phyloP scores from a whole-genome alignment of 1,140 invertebrate genomes.

The Anoplolepis gracilipes region DNA sequence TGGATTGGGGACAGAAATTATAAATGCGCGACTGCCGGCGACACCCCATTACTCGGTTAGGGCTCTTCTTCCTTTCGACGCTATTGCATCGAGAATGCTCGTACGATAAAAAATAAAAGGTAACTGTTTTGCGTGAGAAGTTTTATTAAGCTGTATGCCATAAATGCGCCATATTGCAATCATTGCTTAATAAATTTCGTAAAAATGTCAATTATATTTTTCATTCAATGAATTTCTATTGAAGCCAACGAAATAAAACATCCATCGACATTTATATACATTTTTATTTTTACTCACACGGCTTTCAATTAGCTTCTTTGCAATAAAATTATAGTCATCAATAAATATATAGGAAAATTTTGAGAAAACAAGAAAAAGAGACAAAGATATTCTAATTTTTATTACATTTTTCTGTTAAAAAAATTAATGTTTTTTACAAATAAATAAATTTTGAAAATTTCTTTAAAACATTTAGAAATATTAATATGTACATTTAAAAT shows the following conservation, averaged over 20 bases:
- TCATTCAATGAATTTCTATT: neutral
- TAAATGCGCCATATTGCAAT: neutral
- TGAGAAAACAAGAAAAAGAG: neutral
- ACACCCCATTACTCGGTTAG: conserved; percentile 76
- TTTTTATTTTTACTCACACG: neutral
- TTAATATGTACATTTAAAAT: neutral
- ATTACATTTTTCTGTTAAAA: neutral
- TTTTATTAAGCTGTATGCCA: neutral
- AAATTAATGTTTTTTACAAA: neutral
- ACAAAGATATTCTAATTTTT: neutral
- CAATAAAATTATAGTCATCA: neutral
- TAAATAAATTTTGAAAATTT: neutral
- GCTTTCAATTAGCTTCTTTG: too few relatives aligned
- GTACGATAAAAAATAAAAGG: conserved; percentile 70
- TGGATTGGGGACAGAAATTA: conserved; percentile 70
- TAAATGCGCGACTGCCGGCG: conserved; percentile 77
- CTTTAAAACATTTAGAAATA: neutral
- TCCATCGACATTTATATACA: neutral
- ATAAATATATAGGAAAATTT: neutral
- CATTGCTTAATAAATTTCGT: neutral
- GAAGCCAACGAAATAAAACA: neutral
- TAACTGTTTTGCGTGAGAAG: conserved; percentile 14
- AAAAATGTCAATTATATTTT: neutral
- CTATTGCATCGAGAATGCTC: conserved; percentile 73
- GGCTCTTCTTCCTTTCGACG: conserved; percentile 70